These are phyloP conservation scores for Gymnarchus niloticus DNA, from an alignment of 2,113 vertebrate species.

Conservation along the genomic window DNA sequence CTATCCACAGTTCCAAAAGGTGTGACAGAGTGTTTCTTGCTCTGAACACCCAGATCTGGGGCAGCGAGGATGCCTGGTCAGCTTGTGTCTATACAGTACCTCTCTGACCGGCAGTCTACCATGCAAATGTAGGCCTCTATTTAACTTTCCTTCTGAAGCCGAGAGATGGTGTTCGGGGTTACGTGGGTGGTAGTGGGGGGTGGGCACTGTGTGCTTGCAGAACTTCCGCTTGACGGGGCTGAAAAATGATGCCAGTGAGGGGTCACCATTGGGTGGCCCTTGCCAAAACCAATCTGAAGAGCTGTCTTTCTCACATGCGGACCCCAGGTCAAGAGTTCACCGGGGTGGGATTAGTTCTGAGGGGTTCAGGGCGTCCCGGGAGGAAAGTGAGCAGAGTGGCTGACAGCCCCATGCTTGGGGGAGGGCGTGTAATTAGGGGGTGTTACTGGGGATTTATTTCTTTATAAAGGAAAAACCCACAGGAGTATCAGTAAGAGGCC, in stretches of 20 bases:
- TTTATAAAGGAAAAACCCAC: not conserved
- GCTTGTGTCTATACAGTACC: too few relatives aligned
- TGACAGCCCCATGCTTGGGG: not conserved
- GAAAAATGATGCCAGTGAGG: constrained; percentile 36
- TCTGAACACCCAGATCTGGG: too few relatives aligned
- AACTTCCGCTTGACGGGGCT: not conserved
- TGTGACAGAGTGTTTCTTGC: too few relatives aligned
- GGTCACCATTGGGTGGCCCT: constrained; percentile 21
- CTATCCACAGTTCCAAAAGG: too few relatives aligned
- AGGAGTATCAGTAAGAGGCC: not conserved
- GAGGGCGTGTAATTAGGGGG: constrained; percentile 18
- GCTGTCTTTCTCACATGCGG: not conserved
- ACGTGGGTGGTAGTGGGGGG: not conserved
- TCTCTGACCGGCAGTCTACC: too few relatives aligned
- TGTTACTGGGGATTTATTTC: not conserved
- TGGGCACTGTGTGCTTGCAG: not conserved
- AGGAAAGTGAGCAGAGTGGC: not conserved
- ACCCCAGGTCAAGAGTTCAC: not conserved
- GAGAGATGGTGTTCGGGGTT: not conserved
- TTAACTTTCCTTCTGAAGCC: not conserved
- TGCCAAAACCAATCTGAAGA: constrained; percentile 38
- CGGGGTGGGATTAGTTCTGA: constrained; percentile 20
- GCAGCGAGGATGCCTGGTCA: too few relatives aligned
- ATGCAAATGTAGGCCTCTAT: not conserved
- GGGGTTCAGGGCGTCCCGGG: not conserved